These are phyloP conservation scores for Phalloptychus januarius DNA, from an alignment of 2,797 vertebrate species.

Conservation along the genomic window DNA sequence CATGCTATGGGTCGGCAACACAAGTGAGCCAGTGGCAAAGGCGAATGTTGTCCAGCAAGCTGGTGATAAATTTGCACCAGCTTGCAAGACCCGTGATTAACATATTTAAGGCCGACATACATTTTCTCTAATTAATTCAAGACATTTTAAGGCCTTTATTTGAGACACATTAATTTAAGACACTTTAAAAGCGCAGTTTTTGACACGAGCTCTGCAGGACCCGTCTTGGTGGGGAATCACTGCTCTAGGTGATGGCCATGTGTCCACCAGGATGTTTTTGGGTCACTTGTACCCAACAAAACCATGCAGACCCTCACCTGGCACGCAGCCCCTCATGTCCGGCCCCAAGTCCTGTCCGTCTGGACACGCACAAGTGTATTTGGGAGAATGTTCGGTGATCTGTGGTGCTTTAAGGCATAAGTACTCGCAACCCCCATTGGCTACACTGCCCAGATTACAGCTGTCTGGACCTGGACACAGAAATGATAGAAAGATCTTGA, in stretches of 20 bases:
- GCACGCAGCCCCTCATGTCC: constrained; percentile 92
- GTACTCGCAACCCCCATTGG: constrained; percentile 94
- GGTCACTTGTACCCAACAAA: not conserved
- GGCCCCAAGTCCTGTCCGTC: constrained; percentile 91
- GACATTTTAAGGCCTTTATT: too few species aligned
- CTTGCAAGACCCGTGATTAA: too few species aligned
- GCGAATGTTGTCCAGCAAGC: too few species aligned
- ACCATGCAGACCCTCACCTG: constrained; percentile 74
- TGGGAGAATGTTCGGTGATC: constrained; percentile 91
- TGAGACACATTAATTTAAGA: too few species aligned
- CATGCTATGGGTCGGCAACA: too few species aligned
- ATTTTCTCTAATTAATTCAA: too few species aligned
- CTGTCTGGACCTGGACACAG: constrained; percentile 87
- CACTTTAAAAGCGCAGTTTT: not conserved
- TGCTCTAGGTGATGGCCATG: not conserved
- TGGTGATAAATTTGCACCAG: too few species aligned
- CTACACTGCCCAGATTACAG: constrained; percentile 89
- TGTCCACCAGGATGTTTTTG: not conserved
- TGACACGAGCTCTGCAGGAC: not conserved
- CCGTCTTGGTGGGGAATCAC: not conserved
- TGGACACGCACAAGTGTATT: constrained; percentile 95
- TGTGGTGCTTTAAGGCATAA: constrained; percentile 96
- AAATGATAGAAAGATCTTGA: constrained; percentile 9
- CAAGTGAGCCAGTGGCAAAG: too few species aligned
- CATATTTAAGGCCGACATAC: too few species aligned